phyloP scores from a whole-genome alignment of 2,797 vertebrate genomes.

The Catamblyrhynchus diadema region DNA sequence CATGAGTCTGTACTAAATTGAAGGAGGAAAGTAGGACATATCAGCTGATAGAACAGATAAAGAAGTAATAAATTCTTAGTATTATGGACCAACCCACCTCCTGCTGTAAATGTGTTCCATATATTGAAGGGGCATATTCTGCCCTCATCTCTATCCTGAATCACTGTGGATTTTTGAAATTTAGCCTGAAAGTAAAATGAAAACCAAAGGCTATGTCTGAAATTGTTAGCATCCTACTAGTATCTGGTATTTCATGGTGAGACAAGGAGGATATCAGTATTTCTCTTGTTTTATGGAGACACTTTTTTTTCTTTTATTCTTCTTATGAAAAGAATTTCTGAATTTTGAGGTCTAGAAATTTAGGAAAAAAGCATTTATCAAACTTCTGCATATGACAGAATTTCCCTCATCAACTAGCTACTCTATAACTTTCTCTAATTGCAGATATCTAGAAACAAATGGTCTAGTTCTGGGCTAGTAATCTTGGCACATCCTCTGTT shows the following conservation, averaged over 20 bases:
- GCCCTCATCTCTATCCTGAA: neutral
- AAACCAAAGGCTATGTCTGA: slow-evolving; percentile 3
- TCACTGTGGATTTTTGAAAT: neutral
- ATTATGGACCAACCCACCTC: neutral
- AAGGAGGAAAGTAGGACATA: slow-evolving; percentile 47
- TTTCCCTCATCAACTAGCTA: neutral
- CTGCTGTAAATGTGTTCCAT: neutral
- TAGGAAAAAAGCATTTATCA: neutral
- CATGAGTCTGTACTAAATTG: neutral
- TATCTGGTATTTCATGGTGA: neutral
- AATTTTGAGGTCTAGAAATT: neutral
- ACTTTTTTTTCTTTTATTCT: neutral
- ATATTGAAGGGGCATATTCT: neutral
- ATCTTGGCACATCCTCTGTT: neutral
- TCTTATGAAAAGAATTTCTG: neutral
- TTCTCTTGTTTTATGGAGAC: neutral
- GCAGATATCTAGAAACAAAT: neutral
- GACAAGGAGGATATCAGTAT: neutral
- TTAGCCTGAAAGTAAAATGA: slow-evolving; percentile 25
- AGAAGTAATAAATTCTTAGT: neutral
- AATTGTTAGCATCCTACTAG: neutral
- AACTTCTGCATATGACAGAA: neutral
- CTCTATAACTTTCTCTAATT: neutral
- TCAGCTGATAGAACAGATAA: slow-evolving; percentile 41
- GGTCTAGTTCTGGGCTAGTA: neutral